Evolutionary conservation across 2,888 invertebrate species (phyloP).

Genomic region (Cryptocephalus moraei): DNA sequence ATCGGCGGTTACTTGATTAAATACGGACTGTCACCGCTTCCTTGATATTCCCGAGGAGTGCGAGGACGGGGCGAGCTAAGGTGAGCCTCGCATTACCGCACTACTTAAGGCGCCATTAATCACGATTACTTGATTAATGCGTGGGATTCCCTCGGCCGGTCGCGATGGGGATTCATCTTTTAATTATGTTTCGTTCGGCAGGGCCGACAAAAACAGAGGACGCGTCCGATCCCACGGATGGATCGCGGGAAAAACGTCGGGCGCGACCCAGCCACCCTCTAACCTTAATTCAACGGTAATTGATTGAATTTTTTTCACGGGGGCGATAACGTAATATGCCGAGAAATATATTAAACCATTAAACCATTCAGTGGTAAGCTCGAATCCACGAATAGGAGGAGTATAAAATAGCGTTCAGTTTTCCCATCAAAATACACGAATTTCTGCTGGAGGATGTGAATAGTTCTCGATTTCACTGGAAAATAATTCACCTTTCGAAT

Average conservation of each 20-base stretch:
- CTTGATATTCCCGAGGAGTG: constrained; percentile 12
- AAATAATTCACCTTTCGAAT: too few relatives aligned
- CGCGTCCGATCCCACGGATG: constrained; percentile 7
- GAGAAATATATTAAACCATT: too few relatives aligned
- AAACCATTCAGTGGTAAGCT: too few relatives aligned
- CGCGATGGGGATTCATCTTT: constrained; percentile 1
- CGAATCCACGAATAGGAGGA: too few relatives aligned
- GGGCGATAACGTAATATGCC: too few relatives aligned
- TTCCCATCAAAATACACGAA: too few relatives aligned
- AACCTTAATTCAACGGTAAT: too few relatives aligned
- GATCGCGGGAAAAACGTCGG: constrained; percentile 1
- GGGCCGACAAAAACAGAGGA: constrained; percentile 8
- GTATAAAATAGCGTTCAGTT: too few relatives aligned
- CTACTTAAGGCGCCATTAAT: constrained; percentile 34
- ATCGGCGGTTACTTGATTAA: constrained; percentile 36
- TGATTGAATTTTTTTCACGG: too few relatives aligned
- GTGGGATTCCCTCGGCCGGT: constrained; percentile 9
- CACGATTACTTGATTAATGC: constrained; percentile 33
- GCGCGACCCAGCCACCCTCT: too few relatives aligned
- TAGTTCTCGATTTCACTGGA: too few relatives aligned
- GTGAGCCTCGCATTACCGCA: constrained; percentile 15
- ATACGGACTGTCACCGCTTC: constrained; percentile 30
- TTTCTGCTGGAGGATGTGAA: too few relatives aligned
- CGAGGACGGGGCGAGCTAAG: not conserved
- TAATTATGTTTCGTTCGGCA: constrained; percentile 8